Evolutionary conservation across 2,113 vertebrate species (phyloP).

Genomic region (Boulengeromyrus knoepffleri): DNA sequence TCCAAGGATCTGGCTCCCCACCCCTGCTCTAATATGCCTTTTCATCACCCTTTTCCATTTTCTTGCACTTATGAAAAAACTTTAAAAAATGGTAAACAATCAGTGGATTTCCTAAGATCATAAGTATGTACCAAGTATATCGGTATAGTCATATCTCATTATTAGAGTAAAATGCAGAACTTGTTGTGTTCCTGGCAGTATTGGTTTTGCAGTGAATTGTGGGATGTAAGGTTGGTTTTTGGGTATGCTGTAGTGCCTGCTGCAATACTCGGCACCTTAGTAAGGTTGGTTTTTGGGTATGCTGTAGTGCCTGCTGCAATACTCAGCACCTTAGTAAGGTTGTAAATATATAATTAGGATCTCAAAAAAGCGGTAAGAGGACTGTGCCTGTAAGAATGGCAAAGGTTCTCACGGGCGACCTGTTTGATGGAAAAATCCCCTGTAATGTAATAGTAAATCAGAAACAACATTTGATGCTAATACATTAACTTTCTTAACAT

Average conservation of each 20-base stretch:
- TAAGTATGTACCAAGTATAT: not conserved
- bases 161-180: not conserved
- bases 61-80: not conserved
- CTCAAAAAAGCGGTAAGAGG: not conserved
- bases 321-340: not conserved
- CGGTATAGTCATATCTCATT: not conserved
- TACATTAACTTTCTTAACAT: not conserved
- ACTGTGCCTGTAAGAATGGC: not conserved
- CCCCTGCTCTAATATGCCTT: not conserved
- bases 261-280: not conserved
- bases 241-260: not conserved
- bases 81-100: not conserved
- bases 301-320: not conserved
- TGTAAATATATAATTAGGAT: not conserved
- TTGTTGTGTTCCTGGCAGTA: not conserved
- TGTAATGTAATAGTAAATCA: not conserved
- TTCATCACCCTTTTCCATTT: not conserved
- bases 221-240: not conserved
- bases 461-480: not conserved
- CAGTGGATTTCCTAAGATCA: not conserved
- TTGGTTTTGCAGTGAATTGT: not conserved
- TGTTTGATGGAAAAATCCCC: not conserved
- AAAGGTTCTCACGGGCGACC: not conserved
- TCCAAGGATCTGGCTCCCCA: too few species aligned
- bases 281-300: not conserved